Evolutionary conservation across 2,113 vertebrate species (phyloP).

Genomic region (Petrocephalus zakoni): DNA sequence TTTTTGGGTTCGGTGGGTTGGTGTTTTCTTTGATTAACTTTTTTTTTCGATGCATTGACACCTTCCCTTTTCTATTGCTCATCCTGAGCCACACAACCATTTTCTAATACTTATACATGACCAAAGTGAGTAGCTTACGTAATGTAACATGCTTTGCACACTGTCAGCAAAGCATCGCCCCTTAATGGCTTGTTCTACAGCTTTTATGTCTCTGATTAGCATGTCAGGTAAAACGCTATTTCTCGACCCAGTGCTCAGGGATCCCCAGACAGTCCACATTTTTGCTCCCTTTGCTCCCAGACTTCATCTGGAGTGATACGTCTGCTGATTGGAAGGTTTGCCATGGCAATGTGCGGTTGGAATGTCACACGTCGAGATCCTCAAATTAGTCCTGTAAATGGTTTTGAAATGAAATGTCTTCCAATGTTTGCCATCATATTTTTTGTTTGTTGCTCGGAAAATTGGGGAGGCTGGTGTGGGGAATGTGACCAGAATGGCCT

Average conservation of each 20-base stretch:
- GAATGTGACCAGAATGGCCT: background rate
- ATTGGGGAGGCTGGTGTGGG: background rate
- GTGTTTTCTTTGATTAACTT: background rate
- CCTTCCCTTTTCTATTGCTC: too few relatives aligned
- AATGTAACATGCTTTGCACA: too few relatives aligned
- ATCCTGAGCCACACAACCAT: background rate
- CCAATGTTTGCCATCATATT: background rate
- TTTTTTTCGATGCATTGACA: too few relatives aligned
- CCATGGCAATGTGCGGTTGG: background rate
- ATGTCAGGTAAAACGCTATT: background rate
- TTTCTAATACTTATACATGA: too few relatives aligned
- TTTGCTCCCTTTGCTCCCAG: background rate
- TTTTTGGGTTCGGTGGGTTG: background rate
- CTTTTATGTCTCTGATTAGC: background rate
- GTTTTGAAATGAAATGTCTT: background rate
- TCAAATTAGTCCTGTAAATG: background rate
- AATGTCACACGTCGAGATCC: background rate
- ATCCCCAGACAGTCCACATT: background rate
- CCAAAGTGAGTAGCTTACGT: too few relatives aligned
- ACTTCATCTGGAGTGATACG: background rate
- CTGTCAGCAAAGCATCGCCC: too few relatives aligned
- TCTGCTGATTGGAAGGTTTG: background rate
- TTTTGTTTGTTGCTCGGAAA: background rate
- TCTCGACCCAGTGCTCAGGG: background rate
- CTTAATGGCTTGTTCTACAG: background rate